Percentiles rank a stretch among this genome's conserved stretches.
phyloP scores from a whole-genome alignment of 2,888 invertebrate species.

The Steinernema scapterisci region DNA sequence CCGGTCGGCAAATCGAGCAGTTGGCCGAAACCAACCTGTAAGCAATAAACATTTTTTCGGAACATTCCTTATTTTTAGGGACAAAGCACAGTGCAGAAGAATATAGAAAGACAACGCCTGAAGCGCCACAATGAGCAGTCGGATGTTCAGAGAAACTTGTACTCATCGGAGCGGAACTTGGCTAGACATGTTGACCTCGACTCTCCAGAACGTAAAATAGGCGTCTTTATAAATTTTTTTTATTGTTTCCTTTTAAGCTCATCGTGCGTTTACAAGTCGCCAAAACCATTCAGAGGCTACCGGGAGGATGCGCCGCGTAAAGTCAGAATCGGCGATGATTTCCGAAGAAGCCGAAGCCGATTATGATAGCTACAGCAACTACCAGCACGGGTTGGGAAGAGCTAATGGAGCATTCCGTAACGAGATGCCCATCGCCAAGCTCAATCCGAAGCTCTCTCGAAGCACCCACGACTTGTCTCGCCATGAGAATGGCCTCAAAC shows the following conservation, averaged over 20 bases:
- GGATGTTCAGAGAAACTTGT: neutral
- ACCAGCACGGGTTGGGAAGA: constrained; percentile 24
- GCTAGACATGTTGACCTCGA: neutral
- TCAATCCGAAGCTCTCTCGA: constrained; percentile 38
- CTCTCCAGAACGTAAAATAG: neutral
- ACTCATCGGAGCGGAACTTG: neutral
- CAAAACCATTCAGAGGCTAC: constrained; percentile 31
- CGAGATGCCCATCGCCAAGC: neutral
- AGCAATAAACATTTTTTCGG: neutral
- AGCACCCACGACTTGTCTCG: constrained; percentile 38
- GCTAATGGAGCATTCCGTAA: neutral
- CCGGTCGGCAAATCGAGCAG: constrained; percentile 17
- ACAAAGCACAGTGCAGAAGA: constrained; percentile 54
- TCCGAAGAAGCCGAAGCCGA: constrained; percentile 36
- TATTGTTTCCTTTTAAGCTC: neutral
- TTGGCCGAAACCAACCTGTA: constrained; percentile 32
- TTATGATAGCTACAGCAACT: constrained; percentile 32
- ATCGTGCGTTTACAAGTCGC: neutral
- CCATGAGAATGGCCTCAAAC: neutral
- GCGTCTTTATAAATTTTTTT: neutral
- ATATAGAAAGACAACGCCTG: constrained; percentile 56
- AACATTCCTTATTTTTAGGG: constrained; percentile 40
- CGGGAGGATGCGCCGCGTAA: constrained; percentile 59
- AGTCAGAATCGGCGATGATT: constrained; percentile 44
- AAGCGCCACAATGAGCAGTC: constrained; percentile 49